Evolutionary conservation across 2,888 invertebrate species (phyloP).

Genomic region (Zonitis immaculata): DNA sequence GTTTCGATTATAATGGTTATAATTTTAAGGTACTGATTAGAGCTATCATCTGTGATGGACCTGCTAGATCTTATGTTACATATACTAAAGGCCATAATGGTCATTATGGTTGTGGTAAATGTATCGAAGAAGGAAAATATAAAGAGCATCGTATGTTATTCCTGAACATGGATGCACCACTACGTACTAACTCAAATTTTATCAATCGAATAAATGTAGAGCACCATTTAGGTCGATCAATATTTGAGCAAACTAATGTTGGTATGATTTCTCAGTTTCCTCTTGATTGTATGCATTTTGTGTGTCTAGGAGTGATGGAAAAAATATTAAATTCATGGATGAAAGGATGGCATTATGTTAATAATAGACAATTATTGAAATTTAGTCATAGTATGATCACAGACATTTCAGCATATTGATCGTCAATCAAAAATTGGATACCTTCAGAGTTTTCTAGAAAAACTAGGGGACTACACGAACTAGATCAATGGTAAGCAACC

Average conservation of each 20-base stretch:
- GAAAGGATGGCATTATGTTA: no score
- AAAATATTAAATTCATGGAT: neutral
- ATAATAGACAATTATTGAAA: no score
- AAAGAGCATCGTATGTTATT: neutral
- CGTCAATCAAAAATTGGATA: no score
- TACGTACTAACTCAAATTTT: neutral
- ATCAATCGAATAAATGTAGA: no score
- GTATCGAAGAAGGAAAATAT: neutral
- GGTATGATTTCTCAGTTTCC: neutral
- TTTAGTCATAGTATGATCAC: no score
- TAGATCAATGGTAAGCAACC: no score
- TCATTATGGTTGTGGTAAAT: neutral
- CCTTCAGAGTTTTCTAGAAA: no score
- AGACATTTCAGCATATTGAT: no score
- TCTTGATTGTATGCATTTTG: constrained; percentile 1
- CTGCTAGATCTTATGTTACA: neutral
- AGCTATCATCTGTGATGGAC: neutral
- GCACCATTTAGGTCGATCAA: no score
- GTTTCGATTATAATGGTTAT: neutral
- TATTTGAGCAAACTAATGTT: no score
- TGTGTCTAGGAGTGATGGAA: constrained; percentile 2
- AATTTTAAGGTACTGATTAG: neutral
- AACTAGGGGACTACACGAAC: no score
- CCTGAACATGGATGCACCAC: neutral
- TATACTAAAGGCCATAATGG: neutral